A percentile compares a stretch with the other conserved stretches of the same genome.
Conservation (phyloP, 2,797 vertebrate species). For the Crypturellus tataupa region DNA sequence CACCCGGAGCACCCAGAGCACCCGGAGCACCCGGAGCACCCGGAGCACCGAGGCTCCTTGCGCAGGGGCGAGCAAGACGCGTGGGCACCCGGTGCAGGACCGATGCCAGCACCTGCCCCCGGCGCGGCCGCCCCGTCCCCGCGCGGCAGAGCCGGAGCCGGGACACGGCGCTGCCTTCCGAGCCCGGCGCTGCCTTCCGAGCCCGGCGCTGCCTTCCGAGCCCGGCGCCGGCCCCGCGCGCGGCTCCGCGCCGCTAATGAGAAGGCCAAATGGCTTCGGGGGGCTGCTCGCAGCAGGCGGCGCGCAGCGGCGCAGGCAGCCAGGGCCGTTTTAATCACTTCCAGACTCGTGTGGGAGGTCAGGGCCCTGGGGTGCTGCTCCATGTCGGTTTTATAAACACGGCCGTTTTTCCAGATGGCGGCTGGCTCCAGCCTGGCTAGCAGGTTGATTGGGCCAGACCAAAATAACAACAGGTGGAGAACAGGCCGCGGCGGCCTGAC, state of each 20-base stretch:
- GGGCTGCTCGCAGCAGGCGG: slow-evolving; percentile 76
- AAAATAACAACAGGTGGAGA: slow-evolving; percentile 99
- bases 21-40: no score
- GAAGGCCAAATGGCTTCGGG: slow-evolving; percentile 80
- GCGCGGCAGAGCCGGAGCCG: no score
- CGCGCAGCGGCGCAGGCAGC: slow-evolving; percentile 67
- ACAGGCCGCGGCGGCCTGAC: slow-evolving; percentile 95
- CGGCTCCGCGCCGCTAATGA: slow-evolving; percentile 77
- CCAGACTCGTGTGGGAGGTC: slow-evolving; percentile 99
- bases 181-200: no score
- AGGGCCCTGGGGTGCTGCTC: slow-evolving; percentile 96
- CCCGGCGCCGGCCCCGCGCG: background rate
- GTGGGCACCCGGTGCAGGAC: no score
- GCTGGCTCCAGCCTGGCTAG: slow-evolving; percentile 99
- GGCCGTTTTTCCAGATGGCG: slow-evolving; percentile 98
- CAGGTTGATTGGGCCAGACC: slow-evolving; percentile 95
- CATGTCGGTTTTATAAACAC: slow-evolving; percentile 99
- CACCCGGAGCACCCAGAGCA: background rate
- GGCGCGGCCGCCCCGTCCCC: no score
- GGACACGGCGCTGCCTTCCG: no score
- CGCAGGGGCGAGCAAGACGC: no score
- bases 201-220: no score
- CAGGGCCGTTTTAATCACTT: slow-evolving; percentile 93
- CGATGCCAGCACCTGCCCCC: no score
- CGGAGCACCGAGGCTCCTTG: no score